phyloP scores from a whole-genome alignment of 2,113 vertebrate genomes.

The Channa maculata region DNA sequence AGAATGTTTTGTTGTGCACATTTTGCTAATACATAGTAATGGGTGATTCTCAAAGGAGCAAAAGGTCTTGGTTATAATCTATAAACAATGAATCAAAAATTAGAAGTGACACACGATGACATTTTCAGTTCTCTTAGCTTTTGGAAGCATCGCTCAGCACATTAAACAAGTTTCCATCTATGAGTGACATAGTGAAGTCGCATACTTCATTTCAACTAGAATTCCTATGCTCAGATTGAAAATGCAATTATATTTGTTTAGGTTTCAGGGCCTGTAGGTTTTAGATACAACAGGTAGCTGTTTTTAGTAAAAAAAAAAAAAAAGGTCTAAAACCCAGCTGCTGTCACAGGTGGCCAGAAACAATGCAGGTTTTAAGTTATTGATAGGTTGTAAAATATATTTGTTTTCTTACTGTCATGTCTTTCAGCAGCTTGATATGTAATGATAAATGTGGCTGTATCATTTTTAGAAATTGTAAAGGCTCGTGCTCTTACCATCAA shows the following conservation, averaged over 20 bases:
- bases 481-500: conserved; percentile 11
- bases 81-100: background rate
- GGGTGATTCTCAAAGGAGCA: background rate
- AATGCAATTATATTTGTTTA: background rate
- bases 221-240: too few species aligned
- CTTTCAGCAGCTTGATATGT: background rate
- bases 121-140: background rate
- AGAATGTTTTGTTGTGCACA: conserved; percentile 32
- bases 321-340: too few species aligned
- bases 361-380: too few species aligned
- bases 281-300: background rate
- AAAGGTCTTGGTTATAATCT: too few species aligned
- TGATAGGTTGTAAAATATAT: too few species aligned
- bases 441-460: background rate
- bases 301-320: background rate
- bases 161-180: background rate
- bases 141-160: background rate
- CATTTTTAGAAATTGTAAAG: background rate
- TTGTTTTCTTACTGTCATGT: too few species aligned
- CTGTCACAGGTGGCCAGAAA: background rate
- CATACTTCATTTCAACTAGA: background rate
- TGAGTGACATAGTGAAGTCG: background rate
- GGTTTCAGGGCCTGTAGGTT: background rate
- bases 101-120: too few species aligned
- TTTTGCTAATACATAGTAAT: background rate